Evolutionary conservation across 2,113 vertebrate species (phyloP), one percentile per base, ranked within the genome.

Genomic region (Pteruthius melanotis): DNA sequence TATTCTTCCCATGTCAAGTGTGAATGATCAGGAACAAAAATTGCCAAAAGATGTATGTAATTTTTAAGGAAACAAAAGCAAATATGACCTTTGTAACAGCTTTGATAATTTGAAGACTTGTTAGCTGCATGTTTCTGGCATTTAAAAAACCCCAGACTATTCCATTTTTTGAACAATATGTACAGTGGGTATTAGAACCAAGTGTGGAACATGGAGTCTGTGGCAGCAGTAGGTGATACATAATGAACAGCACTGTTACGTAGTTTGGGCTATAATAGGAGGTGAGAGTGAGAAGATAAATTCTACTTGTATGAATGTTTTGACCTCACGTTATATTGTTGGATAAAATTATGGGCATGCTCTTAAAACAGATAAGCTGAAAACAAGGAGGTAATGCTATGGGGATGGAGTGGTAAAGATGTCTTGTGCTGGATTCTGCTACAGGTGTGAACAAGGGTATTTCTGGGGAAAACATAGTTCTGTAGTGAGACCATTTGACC

Each of bases 11-110:
- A 33, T 60, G 85, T 83, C 79, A 92, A 80, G 76, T 83, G 59
- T 56, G 80, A 96, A 87, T 63, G 13, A 93, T 68, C 44, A 50
- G 71, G 50, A 87, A 53, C 14, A 93, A 83, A 91, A 93, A 42
- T 56, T 15, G 44, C 92, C 44, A 26, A 66, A 87, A 65, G 20
- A 64, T n/a, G 6, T 7, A 11, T n/a, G 30, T 23, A 31, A n/a
- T 39, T 76, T 49, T 14, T 68, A 92, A 74, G 35, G 75, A 54
- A 80, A 72, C 14, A 59, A 72, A 94, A 49, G 59, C 52, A 70
- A 83, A 63, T 37, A 69, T 22, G 42, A 65, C 16, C 37, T 89
- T 84, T 2, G 3, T 45, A 74, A 50, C 54, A 86, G 54, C 50
- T 64, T 70, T 72, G 56, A 9, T 87, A 72, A 52, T 22, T 18